Evolutionary conservation across 2,113 vertebrate species (phyloP).

Genomic region (Chunga burmeisteri): DNA sequence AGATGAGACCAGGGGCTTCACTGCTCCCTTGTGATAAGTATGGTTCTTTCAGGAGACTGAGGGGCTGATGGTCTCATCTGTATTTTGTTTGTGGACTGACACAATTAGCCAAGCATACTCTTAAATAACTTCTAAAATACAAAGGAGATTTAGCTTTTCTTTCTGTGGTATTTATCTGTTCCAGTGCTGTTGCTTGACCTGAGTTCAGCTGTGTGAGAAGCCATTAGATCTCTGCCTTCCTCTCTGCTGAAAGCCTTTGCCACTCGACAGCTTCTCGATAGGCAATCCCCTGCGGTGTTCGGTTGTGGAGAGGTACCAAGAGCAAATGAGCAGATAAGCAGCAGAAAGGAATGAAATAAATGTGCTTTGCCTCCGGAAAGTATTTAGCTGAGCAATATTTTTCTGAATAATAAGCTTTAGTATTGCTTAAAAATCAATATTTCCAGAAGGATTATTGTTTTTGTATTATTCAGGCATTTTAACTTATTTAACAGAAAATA

Average conservation of each 20-base stretch:
- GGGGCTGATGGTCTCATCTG: neutral
- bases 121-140: neutral
- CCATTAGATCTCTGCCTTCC: neutral
- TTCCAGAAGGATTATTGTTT: neutral
- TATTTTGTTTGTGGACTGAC: neutral
- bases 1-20: neutral
- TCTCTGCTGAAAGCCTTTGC: neutral
- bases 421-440: neutral
- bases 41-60: neutral
- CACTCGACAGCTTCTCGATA: neutral
- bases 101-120: neutral
- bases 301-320: neutral
- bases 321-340: neutral
- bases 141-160: neutral
- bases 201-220: neutral
- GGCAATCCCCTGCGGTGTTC: accelerated
- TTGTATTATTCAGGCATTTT: neutral
- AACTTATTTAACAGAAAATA: neutral
- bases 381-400: neutral
- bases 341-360: neutral
- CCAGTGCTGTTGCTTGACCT: neutral
- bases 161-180: neutral
- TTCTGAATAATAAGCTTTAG: neutral
- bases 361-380: accelerated
- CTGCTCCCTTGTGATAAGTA: neutral